Evolutionary conservation across 2,888 invertebrate species (phyloP).

Genomic region (Lasioglossum vierecki): DNA sequence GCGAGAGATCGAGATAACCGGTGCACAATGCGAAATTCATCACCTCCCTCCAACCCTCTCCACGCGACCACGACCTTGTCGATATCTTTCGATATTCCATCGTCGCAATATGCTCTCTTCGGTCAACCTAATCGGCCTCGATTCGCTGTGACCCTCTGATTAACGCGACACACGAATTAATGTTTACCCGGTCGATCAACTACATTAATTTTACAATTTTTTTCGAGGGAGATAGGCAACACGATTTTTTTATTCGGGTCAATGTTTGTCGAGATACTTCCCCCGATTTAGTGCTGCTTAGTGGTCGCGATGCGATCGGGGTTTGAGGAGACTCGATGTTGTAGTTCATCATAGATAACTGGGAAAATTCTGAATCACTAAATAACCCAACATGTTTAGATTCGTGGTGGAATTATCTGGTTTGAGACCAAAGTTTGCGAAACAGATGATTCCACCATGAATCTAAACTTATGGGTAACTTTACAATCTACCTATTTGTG

Average conservation of each 20-base stretch:
- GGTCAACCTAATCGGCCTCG: background rate
- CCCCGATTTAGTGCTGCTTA: background rate
- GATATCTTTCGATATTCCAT: constrained; percentile 16
- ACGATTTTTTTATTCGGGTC: background rate
- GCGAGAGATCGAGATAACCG: constrained; percentile 55
- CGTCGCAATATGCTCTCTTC: background rate
- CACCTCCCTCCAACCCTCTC: background rate
- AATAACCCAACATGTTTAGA: too few relatives aligned
- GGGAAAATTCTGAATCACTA: background rate
- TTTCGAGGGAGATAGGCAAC: background rate
- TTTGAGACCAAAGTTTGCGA: too few relatives aligned
- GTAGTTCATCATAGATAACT: background rate
- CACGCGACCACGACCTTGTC: constrained; percentile 19
- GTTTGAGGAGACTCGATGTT: background rate
- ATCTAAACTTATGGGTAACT: too few relatives aligned
- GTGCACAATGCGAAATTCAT: constrained; percentile 20
- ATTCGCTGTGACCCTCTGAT: background rate
- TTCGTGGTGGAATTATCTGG: too few relatives aligned
- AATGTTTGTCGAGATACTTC: background rate
- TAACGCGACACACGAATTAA: background rate
- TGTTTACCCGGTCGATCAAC: background rate
- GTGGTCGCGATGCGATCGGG: background rate
- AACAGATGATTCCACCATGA: too few relatives aligned
- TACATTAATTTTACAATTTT: background rate
- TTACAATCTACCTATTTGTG: too few relatives aligned